A percentile compares a stretch with the other conserved stretches of the same genome.
These are phyloP conservation scores for Heliconius ethilla DNA, from an alignment of 2,888 invertebrate genomes.

Conservation along the genomic window DNA sequence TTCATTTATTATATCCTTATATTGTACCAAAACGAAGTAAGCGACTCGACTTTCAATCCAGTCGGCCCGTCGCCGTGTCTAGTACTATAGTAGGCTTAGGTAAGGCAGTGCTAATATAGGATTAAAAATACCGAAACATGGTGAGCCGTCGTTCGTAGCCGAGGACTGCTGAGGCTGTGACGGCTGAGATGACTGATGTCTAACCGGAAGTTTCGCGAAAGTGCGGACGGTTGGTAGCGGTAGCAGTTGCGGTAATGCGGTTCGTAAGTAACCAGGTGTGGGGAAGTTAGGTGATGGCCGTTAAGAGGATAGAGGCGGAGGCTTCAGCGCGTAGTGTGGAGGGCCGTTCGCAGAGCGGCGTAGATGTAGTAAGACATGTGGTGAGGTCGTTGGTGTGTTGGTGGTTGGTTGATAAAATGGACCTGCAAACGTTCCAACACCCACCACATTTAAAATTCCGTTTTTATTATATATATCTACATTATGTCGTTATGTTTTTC, in stretches of 20 bases:
- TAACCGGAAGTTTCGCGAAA: conserved; percentile 67
- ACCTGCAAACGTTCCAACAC: conserved; percentile 83
- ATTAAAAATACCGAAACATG: conserved; percentile 80
- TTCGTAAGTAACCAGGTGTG: conserved; percentile 55
- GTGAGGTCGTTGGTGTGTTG: conserved; percentile 81
- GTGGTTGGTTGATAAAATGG: conserved; percentile 82
- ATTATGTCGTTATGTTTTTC: conserved; percentile 37
- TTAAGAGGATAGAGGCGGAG: conserved; percentile 69
- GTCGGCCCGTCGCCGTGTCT: conserved; percentile 45
- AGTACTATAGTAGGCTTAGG: conserved; percentile 66
- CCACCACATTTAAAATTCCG: conserved; percentile 79
- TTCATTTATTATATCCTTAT: neutral
- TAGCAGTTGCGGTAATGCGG: conserved; percentile 60
- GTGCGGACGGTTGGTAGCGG: conserved; percentile 65
- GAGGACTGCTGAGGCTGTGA: conserved; percentile 75
- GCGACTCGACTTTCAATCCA: neutral
- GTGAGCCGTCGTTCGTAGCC: conserved; percentile 66
- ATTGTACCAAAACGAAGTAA: conserved; percentile 10
- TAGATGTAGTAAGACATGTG: conserved; percentile 79
- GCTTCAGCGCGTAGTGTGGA: conserved; percentile 73
- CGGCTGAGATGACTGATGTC: conserved; percentile 62
- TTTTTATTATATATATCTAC: conserved; percentile 50
- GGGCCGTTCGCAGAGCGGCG: conserved; percentile 74
- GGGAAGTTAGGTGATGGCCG: conserved; percentile 74
- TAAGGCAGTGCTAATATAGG: conserved; percentile 78